Conservation (phyloP, 1,140 invertebrate genomes). For the Anoplolepis gracilipes region DNA sequence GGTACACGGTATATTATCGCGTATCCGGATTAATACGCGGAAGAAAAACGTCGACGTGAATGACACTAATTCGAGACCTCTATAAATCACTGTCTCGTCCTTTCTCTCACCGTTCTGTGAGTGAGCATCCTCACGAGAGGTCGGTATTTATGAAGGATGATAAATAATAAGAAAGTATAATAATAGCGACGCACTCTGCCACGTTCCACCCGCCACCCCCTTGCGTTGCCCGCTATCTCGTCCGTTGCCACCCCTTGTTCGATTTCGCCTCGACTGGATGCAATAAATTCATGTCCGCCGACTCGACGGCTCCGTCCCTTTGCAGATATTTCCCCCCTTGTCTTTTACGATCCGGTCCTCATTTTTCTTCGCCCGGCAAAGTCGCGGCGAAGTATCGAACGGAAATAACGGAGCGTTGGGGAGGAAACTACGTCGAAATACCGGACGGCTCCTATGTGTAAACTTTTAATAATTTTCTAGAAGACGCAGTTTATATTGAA, state of each 20-base stretch:
- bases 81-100: slow-evolving; percentile 47
- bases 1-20: slow-evolving; percentile 4
- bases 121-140: background rate
- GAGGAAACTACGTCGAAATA: background rate
- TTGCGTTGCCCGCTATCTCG: background rate
- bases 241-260: background rate
- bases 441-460: background rate
- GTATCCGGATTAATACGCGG: slow-evolving; percentile 56
- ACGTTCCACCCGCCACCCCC: background rate
- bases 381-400: slow-evolving; percentile 31
- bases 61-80: slow-evolving; percentile 62
- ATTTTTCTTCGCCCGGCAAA: slow-evolving; percentile 9
- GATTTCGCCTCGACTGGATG: slow-evolving; percentile 45
- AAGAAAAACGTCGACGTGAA: slow-evolving; percentile 47
- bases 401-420: slow-evolving; percentile 46
- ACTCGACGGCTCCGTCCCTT: slow-evolving; percentile 36
- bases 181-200: slow-evolving; percentile 61
- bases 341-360: background rate
- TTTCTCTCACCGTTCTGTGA: background rate
- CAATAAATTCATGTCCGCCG: slow-evolving; percentile 67
- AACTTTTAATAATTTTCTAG: background rate
- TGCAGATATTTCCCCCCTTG: slow-evolving; percentile 27
- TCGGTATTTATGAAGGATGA: slow-evolving; percentile 67
- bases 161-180: slow-evolving; percentile 76
- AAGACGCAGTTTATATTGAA: too few relatives aligned